These are phyloP conservation scores for Tiliacea aurago DNA, from an alignment of 2,888 invertebrate species.

Conservation along the genomic window DNA sequence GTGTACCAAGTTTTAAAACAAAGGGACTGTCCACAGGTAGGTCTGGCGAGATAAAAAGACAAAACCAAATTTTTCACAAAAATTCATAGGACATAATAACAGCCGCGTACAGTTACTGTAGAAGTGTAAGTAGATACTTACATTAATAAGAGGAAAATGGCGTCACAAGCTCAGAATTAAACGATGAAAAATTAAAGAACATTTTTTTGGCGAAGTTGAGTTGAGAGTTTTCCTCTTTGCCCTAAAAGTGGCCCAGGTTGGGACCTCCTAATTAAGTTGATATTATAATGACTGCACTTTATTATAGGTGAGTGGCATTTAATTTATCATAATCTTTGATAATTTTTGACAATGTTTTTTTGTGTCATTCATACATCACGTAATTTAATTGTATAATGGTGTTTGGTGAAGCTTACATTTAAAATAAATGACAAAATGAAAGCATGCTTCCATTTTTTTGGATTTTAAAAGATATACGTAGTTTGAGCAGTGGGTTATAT, in stretches of 20 bases:
- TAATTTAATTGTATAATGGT: slow-evolving; percentile 7
- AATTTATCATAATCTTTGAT: slow-evolving; percentile 2
- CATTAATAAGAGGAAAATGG: slow-evolving; percentile 38
- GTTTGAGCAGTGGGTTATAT: background rate
- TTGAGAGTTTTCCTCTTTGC: slow-evolving; percentile 43
- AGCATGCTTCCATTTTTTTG: background rate
- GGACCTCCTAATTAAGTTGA: slow-evolving; percentile 40
- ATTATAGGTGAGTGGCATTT: slow-evolving; percentile 18
- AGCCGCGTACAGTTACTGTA: background rate
- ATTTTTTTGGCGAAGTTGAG: slow-evolving; percentile 36
- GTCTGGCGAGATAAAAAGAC: background rate
- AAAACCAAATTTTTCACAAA: background rate
- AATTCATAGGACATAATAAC: background rate
- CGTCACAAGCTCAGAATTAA: slow-evolving; percentile 19
- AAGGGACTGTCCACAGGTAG: background rate
- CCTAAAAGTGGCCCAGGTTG: slow-evolving; percentile 28
- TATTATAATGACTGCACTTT: slow-evolving; percentile 46
- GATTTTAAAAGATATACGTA: background rate
- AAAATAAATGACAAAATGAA: background rate
- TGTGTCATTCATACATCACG: background rate
- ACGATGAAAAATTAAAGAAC: slow-evolving; percentile 38
- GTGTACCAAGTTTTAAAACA: background rate
- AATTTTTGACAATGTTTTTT: background rate
- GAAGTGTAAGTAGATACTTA: background rate
- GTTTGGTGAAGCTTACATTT: background rate